Base-by-base conservation (phyloP, 2,888 invertebrate species). In the Anticlea derivata region DNA sequence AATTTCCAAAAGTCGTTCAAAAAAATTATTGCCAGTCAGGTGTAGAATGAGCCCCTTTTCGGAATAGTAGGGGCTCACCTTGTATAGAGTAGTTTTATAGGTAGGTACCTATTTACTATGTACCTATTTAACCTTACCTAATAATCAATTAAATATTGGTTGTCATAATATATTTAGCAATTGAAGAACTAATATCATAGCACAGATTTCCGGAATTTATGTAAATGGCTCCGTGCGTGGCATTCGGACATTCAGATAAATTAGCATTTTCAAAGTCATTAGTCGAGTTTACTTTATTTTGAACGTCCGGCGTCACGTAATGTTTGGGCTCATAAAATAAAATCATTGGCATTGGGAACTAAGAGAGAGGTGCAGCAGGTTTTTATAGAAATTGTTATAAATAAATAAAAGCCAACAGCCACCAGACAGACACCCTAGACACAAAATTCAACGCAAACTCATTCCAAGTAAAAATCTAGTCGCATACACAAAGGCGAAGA, bases 281-380 rank as follows among this genome's bases (percentile, higher is more conserved):
- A 12, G 8, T 6, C 7, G 7, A 41, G 26, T 34, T 34, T 37
- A 26, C 10, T 38, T 26, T 41, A 30, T 29, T 38, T 38, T 20
- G 24, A n/a, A 49, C 30, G 44, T 44, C 40, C 50, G 39, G 45
- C 29, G 31, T 39, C 54, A 51, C 46, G 58, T 47, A 50, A 58
- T 29, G 11, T 22, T 50, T 33, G 17, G 26, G 20, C n/a, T 13
- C 31, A 26, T 23, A 17, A 31, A 37, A 34, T 39, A 17, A 17
- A 24, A 17, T 22, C 27, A 35, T 13, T 20, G 17, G 7, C 12
- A 10, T 20, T 11, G 12, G 5, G 7, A 30, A 30, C 0, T n/a
- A 10, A 20, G 26, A 26, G 23, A 10, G 17, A 22, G 11, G 31
- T 27, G 33, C 6, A 33, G 8, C 26, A 26, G 12, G 20, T 31